Base-by-base conservation (phyloP, 2,113 vertebrate genomes). In the Pelecanus crispus region DNA sequence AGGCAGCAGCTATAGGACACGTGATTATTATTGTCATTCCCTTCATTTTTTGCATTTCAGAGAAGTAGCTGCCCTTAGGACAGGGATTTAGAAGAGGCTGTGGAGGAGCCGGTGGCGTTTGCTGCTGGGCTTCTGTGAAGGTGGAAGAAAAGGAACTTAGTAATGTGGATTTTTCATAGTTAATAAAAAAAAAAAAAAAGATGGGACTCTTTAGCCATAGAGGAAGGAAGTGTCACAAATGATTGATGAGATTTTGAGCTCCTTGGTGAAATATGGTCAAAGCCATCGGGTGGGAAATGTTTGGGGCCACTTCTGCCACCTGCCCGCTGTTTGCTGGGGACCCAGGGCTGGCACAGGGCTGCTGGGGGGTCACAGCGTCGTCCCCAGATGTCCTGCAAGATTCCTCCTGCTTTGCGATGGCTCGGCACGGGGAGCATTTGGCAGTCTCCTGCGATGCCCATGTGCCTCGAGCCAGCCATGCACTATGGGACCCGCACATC, bases 391-490 rank as follows among this genome's bases (percentile, higher is more conserved):
- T 40, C 34, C 44, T 5, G 7, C 2, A 2, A 17, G 88, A 7
- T 38, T 47, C 6, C 55, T 45, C 20, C 59, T 29, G 42, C 80
- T 59, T 25, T 68, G 53, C 6, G 1, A 7, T 1, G 8, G 86
- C 65, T 56, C 20, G 17, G 65, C 86, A 42, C 0, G 0, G 70
- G 65, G 8, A 22, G 16, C 5, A 1, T 44, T 36, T 34, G 47
- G 32, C 50, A 24, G n/a, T 13, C 52, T n/a, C 11, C 65, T 25
- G n/a, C 1, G 14, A 8, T 13, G 79, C 34, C 34, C 2, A 5
- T 1, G 10, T 0, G 3, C 49, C 72, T 47, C 4, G 2, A 16
- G 65, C 13, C 73, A 53, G 38, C 65, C 5, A 0, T 6, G 81
- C 1, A 19, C 44, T 25, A 2, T 13, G 50, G 58, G 56, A 8